These are phyloP conservation scores for Eupithecia insigniata DNA, from an alignment of 2,888 invertebrate genomes.

Conservation along the genomic window DNA sequence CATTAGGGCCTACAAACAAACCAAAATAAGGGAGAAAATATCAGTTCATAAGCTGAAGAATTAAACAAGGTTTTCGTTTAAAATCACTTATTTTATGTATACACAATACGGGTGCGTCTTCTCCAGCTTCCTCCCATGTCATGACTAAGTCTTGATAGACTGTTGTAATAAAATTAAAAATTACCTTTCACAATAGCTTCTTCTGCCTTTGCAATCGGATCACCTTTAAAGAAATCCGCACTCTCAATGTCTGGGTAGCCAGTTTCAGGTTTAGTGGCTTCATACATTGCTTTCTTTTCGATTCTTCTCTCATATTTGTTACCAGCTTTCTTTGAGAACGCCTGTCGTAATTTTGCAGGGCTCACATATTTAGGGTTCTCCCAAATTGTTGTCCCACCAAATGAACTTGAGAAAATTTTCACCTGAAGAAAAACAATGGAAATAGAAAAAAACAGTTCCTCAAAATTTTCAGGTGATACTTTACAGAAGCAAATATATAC, in stretches of 20 bases:
- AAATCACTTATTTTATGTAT: too few relatives aligned
- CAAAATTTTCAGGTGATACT: background rate
- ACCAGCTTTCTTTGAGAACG: constrained; percentile 87
- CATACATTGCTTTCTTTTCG: constrained; percentile 90
- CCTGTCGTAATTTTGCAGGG: constrained; percentile 92
- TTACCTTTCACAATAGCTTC: constrained; percentile 77
- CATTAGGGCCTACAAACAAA: too few relatives aligned
- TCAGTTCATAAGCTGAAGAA: too few relatives aligned
- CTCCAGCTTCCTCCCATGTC: too few relatives aligned
- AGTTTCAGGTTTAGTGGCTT: constrained; percentile 88
- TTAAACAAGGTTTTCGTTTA: too few relatives aligned
- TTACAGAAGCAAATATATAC: too few relatives aligned
- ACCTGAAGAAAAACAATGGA: constrained; percentile 80
- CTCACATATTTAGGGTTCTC: constrained; percentile 96
- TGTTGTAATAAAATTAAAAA: background rate
- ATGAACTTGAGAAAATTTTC: constrained; percentile 97
- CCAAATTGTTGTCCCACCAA: constrained; percentile 96
- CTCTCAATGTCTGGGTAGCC: constrained; percentile 89
- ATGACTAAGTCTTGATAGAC: too few relatives aligned
- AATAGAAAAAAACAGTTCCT: background rate
- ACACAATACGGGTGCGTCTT: too few relatives aligned
- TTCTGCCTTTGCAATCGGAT: constrained; percentile 85
- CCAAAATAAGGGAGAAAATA: too few relatives aligned
- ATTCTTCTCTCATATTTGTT: constrained; percentile 91
- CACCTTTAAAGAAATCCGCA: constrained; percentile 89